Conservation (phyloP, 2,888 invertebrate genomes). For the Plebejus melissa region DNA sequence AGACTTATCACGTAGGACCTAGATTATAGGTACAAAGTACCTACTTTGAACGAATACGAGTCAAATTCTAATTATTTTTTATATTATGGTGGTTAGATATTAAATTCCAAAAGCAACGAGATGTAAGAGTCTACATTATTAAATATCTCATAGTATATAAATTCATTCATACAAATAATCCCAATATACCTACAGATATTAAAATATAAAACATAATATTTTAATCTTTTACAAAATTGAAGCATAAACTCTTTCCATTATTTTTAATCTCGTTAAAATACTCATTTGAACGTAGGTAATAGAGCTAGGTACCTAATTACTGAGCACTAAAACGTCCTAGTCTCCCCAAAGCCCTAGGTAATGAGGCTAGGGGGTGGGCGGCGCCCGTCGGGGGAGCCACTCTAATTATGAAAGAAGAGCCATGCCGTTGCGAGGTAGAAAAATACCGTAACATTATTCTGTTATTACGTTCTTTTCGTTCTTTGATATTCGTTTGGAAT, state of each 20-base stretch:
- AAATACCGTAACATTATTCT: conserved; percentile 31
- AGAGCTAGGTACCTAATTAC: conserved; percentile 50
- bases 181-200: too few relatives aligned
- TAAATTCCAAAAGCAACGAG: too few relatives aligned
- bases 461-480: conserved; percentile 26
- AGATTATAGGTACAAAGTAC: too few relatives aligned
- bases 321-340: conserved; percentile 52
- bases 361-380: conserved; percentile 50
- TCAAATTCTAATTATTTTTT: too few relatives aligned
- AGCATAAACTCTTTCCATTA: conserved; percentile 33
- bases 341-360: conserved; percentile 63
- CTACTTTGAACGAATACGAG: too few relatives aligned
- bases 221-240: background rate
- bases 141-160: too few relatives aligned
- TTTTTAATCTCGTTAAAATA: conserved; percentile 36
- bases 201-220: too few relatives aligned
- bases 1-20: too few relatives aligned
- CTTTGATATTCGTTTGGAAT: background rate
- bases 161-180: too few relatives aligned
- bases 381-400: conserved; percentile 56
- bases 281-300: conserved; percentile 41
- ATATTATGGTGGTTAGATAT: too few relatives aligned
- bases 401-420: conserved; percentile 76
- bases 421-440: conserved; percentile 46
- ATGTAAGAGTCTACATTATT: too few relatives aligned